These are phyloP conservation scores for Lophius piscatorius DNA, from an alignment of 2,113 vertebrate genomes.

Conservation along the genomic window DNA sequence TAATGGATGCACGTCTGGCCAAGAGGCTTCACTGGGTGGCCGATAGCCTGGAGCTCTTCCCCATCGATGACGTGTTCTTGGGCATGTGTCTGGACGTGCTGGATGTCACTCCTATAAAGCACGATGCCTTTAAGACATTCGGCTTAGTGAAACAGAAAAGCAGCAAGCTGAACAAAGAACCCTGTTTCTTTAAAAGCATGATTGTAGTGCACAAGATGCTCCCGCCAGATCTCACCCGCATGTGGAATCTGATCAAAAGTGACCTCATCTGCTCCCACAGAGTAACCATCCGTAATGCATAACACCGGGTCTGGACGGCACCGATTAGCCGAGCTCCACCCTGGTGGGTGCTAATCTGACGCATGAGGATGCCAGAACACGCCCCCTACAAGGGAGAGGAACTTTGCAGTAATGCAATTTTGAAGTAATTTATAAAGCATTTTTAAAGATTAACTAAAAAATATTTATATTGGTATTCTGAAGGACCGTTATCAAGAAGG, in stretches of 20 bases:
- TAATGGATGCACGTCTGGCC: constrained; percentile 88
- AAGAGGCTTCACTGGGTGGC: constrained; percentile 83
- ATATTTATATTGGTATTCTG: constrained; percentile 44
- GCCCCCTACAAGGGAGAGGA: constrained; percentile 61
- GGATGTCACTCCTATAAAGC: constrained; percentile 84
- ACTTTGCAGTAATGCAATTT: constrained; percentile 20
- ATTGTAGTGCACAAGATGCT: constrained; percentile 97
- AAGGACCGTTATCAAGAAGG: constrained; percentile 17
- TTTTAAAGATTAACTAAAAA: constrained; percentile 12
- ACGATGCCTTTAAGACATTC: constrained; percentile 95
- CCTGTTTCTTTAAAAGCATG: constrained; percentile 93
- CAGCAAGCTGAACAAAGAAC: constrained; percentile 94
- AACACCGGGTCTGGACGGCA: constrained; percentile 3
- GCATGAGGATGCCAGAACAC: constrained; percentile 8
- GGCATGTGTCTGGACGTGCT: constrained; percentile 96
- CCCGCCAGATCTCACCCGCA: constrained; percentile 85
- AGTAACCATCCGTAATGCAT: constrained; percentile 68
- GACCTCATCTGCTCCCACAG: constrained; percentile 89
- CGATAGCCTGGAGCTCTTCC: constrained; percentile 88
- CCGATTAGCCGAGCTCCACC: constrained; percentile 7
- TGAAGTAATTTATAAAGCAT: constrained; percentile 43
- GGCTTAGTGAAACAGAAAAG: constrained; percentile 91
- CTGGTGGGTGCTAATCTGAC: background rate
- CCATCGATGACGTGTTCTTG: constrained; percentile 95
- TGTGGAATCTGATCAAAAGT: constrained; percentile 93